A percentile compares a stretch with the other conserved stretches of the same genome.
Evolutionary conservation across 2,888 invertebrate genomes (phyloP).

Genomic region (Xestoiulus laeticollis): DNA sequence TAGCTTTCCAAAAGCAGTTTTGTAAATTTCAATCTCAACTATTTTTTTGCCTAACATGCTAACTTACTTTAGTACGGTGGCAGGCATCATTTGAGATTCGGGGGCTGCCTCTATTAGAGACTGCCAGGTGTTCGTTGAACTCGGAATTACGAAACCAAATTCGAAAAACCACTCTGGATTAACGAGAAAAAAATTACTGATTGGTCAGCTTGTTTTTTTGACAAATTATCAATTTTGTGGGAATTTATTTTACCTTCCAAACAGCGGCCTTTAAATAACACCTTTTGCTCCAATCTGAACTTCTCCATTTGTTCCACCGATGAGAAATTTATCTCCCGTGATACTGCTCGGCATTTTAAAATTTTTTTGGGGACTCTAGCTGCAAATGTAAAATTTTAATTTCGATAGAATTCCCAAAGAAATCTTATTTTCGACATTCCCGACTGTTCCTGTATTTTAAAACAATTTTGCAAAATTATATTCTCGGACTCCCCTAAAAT

Average conservation of each 20-base stretch:
- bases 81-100: slow-evolving; percentile 99
- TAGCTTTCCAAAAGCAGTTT: neutral
- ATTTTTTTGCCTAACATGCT: neutral
- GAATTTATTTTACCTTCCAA: slow-evolving; percentile 72
- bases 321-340: slow-evolving; percentile 89
- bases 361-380: slow-evolving; percentile 98
- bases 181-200: neutral
- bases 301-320: slow-evolving; percentile 93
- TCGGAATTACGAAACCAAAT: slow-evolving; percentile 98
- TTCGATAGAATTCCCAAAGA: too few relatives aligned
- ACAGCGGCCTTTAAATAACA: slow-evolving; percentile 78
- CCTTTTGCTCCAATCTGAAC: slow-evolving; percentile 89
- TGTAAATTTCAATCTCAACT: too few relatives aligned
- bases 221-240: too few relatives aligned
- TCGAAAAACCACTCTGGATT: slow-evolving; percentile 95
- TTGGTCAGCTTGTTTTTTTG: neutral
- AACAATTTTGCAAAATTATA: too few relatives aligned
- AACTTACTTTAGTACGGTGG: slow-evolving; percentile 90
- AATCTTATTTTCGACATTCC: too few relatives aligned
- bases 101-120: slow-evolving; percentile 98
- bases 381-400: slow-evolving; percentile 59
- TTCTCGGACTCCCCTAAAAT: too few relatives aligned
- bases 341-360: slow-evolving; percentile 89
- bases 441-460: too few relatives aligned
- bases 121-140: slow-evolving; percentile 99